These are phyloP conservation scores for Falco columbarius DNA, from an alignment of 2,797 vertebrate species.

Conservation along the genomic window DNA sequence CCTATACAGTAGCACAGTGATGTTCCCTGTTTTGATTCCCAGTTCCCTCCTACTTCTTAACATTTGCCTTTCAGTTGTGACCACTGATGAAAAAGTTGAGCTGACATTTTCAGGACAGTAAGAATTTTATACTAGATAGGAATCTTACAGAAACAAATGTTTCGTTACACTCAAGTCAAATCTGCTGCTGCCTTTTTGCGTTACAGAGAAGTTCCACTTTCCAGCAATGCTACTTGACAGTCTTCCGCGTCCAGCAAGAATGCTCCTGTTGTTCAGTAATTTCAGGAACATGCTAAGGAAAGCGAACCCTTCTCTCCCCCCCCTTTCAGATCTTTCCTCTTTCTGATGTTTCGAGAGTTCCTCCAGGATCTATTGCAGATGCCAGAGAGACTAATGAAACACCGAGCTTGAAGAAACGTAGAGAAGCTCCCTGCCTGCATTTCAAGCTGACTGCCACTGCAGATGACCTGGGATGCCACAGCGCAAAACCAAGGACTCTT, in stretches of 20 bases:
- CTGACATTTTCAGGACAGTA: not conserved
- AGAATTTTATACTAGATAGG: not conserved
- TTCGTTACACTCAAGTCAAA: not conserved
- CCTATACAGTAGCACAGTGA: not conserved
- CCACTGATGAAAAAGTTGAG: not conserved
- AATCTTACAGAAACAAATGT: not conserved
- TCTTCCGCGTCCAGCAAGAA: not conserved
- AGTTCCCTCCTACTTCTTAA: not conserved
- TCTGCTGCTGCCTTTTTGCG: not conserved
- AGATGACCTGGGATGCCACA: not conserved
- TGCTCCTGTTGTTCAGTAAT: not conserved
- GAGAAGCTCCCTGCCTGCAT: not conserved
- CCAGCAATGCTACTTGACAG: not conserved
- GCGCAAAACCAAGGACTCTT: not conserved
- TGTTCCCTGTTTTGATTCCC: not conserved
- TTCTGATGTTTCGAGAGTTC: rapidly evolving
- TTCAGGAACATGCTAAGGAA: not conserved
- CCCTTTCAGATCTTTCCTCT: not conserved
- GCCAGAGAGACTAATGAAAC: not conserved
- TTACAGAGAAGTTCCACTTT: not conserved
- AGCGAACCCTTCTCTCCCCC: not conserved
- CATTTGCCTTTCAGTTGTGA: not conserved
- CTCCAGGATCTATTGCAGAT: not conserved
- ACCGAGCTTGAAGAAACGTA: not conserved
- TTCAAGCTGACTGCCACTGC: not conserved